Base-by-base conservation (phyloP, 2,888 invertebrate genomes). In the Apomyelois bistriatella region DNA sequence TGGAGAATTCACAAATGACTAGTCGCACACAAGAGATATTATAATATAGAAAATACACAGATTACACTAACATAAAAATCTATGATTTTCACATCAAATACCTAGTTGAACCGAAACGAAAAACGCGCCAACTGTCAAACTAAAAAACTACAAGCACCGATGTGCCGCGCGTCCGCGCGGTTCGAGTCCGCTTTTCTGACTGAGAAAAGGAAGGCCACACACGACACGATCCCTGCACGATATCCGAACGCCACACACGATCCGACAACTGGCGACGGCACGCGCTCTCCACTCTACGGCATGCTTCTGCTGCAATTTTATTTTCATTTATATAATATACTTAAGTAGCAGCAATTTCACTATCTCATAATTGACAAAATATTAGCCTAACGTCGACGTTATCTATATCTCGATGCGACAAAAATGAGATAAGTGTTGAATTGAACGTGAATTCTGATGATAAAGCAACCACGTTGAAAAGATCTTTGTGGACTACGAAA, bases 141-240 rank as follows among this genome's bases (percentile, higher is more conserved):
- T 86, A 88, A 89, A 87, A 87, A 86, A 86, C 88, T 88, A 90
- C 88, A 85, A 90, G 89, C 89, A 90, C 88, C 89, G 76, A 82
- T 82, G 80, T 82, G 75, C 80, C 78, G 82, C 85, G 83, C 88
- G 73, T 74, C 84, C 84, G 80, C 87, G 85, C 89, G 84, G 81
- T 78, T 73, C 76, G 88, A 88, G 88, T 85, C 89, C 86, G 85
- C 82, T 85, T 80, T 82, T 76, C 80, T 82, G 87, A 89, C 89
- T 88, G 82, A 57, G 53, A 60, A 68, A 68, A 68, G 68, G 70
- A 69, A 68, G 66, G 67, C 70, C 67, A 68, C 74, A 71, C 70
- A 68, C 72, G 65, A 61, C 59, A 40, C 40, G 40, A 40, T 16
- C 13, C 61, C 60, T 57, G 61, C 63, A 62, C 68, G 65, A 67